phyloP scores from a whole-genome alignment of 2,113 vertebrate species.

The Phrynosoma platyrhinos region DNA sequence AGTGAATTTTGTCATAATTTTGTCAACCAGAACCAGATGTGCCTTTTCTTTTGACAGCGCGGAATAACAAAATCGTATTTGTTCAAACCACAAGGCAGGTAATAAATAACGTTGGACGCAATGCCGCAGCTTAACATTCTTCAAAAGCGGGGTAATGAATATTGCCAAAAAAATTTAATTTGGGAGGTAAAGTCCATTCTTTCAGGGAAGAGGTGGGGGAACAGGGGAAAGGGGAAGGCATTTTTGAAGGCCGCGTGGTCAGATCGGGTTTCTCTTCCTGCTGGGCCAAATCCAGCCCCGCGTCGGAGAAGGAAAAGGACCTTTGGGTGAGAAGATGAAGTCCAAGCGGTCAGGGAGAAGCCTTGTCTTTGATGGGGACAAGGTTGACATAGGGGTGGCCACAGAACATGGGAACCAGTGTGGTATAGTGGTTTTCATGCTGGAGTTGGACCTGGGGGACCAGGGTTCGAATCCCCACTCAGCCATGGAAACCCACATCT shows the following conservation, averaged over 20 bases:
- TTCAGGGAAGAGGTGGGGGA: constrained; percentile 56
- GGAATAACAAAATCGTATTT: constrained; percentile 82
- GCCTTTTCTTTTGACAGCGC: constrained; percentile 77
- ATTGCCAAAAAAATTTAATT: constrained; percentile 76
- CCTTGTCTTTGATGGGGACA: too few species aligned
- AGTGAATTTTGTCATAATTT: constrained; percentile 85
- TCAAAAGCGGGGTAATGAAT: constrained; percentile 63
- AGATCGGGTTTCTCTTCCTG: constrained; percentile 60
- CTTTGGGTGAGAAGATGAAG: background rate
- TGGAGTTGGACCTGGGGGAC: too few species aligned
- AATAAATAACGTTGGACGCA: constrained; percentile 79
- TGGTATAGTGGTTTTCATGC: too few species aligned
- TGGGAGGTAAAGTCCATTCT: constrained; percentile 73
- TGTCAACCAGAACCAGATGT: constrained; percentile 83
- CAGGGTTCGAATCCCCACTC: too few species aligned
- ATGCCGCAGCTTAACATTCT: constrained; percentile 64
- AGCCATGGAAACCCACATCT: too few species aligned
- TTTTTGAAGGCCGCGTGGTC: constrained; percentile 52
- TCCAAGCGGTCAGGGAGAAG: too few species aligned
- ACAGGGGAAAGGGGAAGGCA: too few species aligned
- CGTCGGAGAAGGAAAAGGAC: constrained; percentile 58
- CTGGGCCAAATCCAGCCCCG: constrained; percentile 49
- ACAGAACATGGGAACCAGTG: too few species aligned
- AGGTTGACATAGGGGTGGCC: too few species aligned
- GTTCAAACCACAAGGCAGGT: constrained; percentile 79